A percentile compares a stretch with the other conserved stretches of the same genome.
These are phyloP conservation scores for Hylaeus anthracinus DNA, from an alignment of 1,140 invertebrate genomes.

Conservation along the genomic window DNA sequence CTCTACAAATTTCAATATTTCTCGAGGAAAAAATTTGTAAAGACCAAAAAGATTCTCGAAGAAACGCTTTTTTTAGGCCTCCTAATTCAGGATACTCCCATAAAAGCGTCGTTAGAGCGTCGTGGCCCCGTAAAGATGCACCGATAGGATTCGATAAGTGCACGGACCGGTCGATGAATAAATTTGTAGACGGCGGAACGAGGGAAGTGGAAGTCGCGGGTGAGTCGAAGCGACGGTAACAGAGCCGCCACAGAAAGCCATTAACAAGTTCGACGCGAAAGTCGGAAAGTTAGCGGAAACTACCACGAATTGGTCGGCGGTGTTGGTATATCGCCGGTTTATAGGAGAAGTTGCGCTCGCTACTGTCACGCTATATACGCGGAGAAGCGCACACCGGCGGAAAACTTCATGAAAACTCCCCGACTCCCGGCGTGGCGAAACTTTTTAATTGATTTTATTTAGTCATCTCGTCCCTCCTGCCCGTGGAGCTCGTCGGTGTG, in stretches of 20 bases:
- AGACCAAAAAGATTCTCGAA: too few species aligned
- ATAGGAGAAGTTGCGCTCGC: constrained; percentile 49
- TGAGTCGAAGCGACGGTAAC: constrained; percentile 46
- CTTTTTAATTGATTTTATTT: constrained; percentile 70
- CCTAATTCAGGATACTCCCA: too few species aligned
- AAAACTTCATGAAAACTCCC: constrained; percentile 56
- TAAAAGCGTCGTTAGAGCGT: too few species aligned
- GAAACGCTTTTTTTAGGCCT: too few species aligned
- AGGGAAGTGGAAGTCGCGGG: constrained; percentile 6
- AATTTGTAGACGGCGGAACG: constrained; percentile 8
- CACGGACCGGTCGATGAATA: neutral
- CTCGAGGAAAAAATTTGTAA: too few species aligned
- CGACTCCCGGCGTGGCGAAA: constrained; percentile 40
- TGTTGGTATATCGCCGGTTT: constrained; percentile 61
- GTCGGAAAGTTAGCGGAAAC: constrained; percentile 61
- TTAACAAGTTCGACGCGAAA: constrained; percentile 63
- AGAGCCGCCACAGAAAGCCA: constrained; percentile 56
- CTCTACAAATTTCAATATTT: too few species aligned
- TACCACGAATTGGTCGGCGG: constrained; percentile 47
- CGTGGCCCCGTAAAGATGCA: too few species aligned
- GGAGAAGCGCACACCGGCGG: constrained; percentile 16
- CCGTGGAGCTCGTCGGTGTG: neutral
- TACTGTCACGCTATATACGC: constrained; percentile 10
- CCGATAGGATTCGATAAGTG: neutral
- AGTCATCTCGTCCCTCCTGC: constrained; percentile 17